A percentile compares a stretch with the other conserved stretches of the same genome.
Conservation (phyloP, 2,888 invertebrate genomes). For the Luperina testacea region DNA sequence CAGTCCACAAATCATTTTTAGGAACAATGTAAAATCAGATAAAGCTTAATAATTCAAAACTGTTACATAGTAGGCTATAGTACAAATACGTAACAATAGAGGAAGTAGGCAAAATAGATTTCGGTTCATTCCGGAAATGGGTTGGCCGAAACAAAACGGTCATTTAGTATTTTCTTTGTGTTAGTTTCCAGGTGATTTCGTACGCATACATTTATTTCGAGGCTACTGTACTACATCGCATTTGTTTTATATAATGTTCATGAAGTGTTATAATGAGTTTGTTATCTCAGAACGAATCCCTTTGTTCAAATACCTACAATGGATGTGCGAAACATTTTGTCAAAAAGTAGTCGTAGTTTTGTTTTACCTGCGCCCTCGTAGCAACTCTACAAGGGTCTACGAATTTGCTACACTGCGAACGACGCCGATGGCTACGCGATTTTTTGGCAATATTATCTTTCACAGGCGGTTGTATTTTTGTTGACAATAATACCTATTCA, state of each 20-base stretch:
- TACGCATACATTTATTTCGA: slow-evolving; percentile 56
- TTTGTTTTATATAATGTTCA: slow-evolving; percentile 36
- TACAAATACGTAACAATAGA: slow-evolving; percentile 54
- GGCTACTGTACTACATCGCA: slow-evolving; percentile 13
- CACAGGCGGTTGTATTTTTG: not conserved
- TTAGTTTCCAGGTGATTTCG: slow-evolving; percentile 51
- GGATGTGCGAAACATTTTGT: slow-evolving; percentile 1
- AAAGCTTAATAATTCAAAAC: slow-evolving; percentile 63
- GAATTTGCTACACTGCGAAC: slow-evolving; percentile 14
- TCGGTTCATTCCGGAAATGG: slow-evolving; percentile 66
- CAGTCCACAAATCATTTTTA: slow-evolving; percentile 29
- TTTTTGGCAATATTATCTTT: not conserved
- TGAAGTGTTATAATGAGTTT: slow-evolving; percentile 45
- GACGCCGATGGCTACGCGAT: not conserved
- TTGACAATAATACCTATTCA: not conserved
- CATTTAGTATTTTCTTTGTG: slow-evolving; percentile 67
- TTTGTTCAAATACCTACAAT: slow-evolving; percentile 29
- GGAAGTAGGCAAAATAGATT: slow-evolving; percentile 59
- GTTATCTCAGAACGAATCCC: slow-evolving; percentile 34
- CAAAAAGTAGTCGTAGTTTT: slow-evolving; percentile 1
- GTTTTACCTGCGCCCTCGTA: slow-evolving; percentile 4
- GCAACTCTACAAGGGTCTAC: slow-evolving; percentile 28
- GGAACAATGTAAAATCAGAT: slow-evolving; percentile 63
- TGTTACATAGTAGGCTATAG: slow-evolving; percentile 46
- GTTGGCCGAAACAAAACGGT: slow-evolving; percentile 68